These are phyloP conservation scores for Aricia artaxerxes DNA, from an alignment of 2,888 invertebrate species.

Conservation along the genomic window DNA sequence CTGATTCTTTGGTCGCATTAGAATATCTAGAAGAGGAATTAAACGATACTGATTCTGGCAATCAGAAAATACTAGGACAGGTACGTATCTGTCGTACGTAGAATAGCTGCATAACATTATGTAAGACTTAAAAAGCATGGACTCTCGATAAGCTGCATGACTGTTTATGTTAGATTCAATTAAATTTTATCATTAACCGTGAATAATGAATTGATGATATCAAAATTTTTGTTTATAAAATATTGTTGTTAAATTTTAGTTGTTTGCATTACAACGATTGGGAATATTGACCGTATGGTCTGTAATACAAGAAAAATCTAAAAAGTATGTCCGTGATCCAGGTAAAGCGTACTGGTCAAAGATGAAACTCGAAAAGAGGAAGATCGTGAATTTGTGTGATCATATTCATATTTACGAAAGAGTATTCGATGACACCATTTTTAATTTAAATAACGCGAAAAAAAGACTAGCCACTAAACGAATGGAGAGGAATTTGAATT, in stretches of 20 bases:
- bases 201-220: neutral
- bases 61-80: conserved; percentile 57
- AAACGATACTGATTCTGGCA: conserved; percentile 43
- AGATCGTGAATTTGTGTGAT: conserved; percentile 56
- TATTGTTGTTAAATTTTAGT: conserved; percentile 48
- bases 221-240: conserved; percentile 22
- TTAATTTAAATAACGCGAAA: conserved; percentile 67
- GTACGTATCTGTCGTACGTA: conserved; percentile 42
- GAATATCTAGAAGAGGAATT: conserved; percentile 51
- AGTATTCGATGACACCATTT: conserved; percentile 42
- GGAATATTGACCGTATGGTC: conserved; percentile 67
- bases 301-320: conserved; percentile 61
- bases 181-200: neutral
- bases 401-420: conserved; percentile 53
- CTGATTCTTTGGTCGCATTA: conserved; percentile 55
- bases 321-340: conserved; percentile 50
- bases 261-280: conserved; percentile 60
- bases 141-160: too few relatives aligned
- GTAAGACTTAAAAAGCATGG: neutral
- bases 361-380: conserved; percentile 59
- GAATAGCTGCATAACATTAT: neutral
- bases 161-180: too few relatives aligned
- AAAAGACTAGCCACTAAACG: conserved; percentile 53
- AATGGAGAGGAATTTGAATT: conserved; percentile 49
- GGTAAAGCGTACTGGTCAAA: conserved; percentile 70